phyloP scores from a whole-genome alignment of 2,113 vertebrate species.

The Sander lucioperca region DNA sequence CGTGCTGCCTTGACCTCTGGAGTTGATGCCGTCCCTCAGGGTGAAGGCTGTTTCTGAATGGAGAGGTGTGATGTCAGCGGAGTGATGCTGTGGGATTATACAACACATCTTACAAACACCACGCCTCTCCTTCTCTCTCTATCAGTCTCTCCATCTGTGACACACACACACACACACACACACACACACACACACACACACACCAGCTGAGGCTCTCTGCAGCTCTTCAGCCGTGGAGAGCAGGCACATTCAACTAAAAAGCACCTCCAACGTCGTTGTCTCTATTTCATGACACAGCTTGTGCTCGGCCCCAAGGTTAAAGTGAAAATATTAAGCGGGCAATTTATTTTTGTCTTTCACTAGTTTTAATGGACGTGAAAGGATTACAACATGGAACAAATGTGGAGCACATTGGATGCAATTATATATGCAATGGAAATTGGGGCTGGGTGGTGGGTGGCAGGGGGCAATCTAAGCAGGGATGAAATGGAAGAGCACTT shows the following conservation, averaged over 20 bases:
- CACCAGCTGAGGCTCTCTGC: conserved; percentile 35
- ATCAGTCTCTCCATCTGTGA: conserved; percentile 9
- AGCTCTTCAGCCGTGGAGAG: conserved; percentile 18
- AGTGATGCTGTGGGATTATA: conserved; percentile 53
- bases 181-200: conserved; percentile 1
- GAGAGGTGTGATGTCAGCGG: conserved; percentile 55
- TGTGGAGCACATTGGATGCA: conserved; percentile 4
- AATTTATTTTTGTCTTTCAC: neutral
- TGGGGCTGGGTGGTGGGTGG: too few relatives aligned
- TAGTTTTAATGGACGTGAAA: conserved; percentile 14
- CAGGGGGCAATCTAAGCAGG: neutral
- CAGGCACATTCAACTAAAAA: conserved; percentile 30
- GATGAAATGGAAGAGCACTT: conserved; percentile 40
- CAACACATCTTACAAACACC: conserved; percentile 29
- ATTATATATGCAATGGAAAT: conserved; percentile 29
- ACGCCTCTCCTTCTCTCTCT: neutral
- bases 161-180: conserved; percentile 7
- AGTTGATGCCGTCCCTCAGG: conserved; percentile 2
- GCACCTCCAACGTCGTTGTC: neutral
- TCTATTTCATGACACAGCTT: neutral
- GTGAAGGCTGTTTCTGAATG: conserved; percentile 60
- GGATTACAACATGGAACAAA: conserved; percentile 14
- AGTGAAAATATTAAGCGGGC: conserved; percentile 9
- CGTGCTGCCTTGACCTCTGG: conserved; percentile 5
- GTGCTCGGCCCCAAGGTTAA: neutral